Evolutionary conservation across 2,113 vertebrate species (phyloP).

Genomic region (Pollachius pollachius): DNA sequence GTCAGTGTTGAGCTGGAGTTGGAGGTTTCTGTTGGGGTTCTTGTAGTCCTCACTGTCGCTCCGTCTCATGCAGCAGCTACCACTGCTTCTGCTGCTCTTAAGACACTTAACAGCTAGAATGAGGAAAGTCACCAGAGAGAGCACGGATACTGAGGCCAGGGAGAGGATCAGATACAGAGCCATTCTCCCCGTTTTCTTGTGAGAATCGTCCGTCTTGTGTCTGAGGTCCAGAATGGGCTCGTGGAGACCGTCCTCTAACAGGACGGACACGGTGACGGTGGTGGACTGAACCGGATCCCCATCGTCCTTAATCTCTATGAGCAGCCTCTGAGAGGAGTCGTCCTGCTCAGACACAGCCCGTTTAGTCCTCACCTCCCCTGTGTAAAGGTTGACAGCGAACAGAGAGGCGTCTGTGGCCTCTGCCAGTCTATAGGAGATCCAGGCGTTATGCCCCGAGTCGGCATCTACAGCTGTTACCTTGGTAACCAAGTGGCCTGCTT

Average conservation of each 20-base stretch:
- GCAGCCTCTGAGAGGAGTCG: slow-evolving; percentile 69
- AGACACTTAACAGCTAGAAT: slow-evolving; percentile 44
- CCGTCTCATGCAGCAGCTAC: slow-evolving; percentile 62
- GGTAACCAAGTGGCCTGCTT: slow-evolving; percentile 79
- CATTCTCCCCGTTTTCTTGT: slow-evolving; percentile 56
- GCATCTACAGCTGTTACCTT: slow-evolving; percentile 85
- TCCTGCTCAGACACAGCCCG: slow-evolving; percentile 76
- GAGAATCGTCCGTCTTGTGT: slow-evolving; percentile 26
- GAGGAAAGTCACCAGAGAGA: slow-evolving; percentile 43
- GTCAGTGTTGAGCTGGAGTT: slow-evolving; percentile 70
- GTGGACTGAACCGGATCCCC: slow-evolving; percentile 78
- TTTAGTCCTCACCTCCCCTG: slow-evolving; percentile 80
- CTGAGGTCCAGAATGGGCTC: slow-evolving; percentile 46
- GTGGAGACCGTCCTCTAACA: slow-evolving; percentile 46
- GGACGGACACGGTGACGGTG: slow-evolving; percentile 67
- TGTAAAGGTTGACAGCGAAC: slow-evolving; percentile 76
- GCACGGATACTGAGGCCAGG: slow-evolving; percentile 48
- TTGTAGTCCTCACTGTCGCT: slow-evolving; percentile 42
- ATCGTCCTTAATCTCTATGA: slow-evolving; percentile 78
- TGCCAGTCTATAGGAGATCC: slow-evolving; percentile 77
- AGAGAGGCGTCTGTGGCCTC: slow-evolving; percentile 77
- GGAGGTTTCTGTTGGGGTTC: slow-evolving; percentile 69
- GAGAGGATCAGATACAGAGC: slow-evolving; percentile 83
- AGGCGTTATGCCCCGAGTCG: slow-evolving; percentile 84
- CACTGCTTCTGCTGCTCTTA: slow-evolving; percentile 38